Evolutionary conservation across 2,797 vertebrate species (phyloP), one percentile per base, ranked within the genome.

Genomic region (Pipistrellus pygmaeus): DNA sequence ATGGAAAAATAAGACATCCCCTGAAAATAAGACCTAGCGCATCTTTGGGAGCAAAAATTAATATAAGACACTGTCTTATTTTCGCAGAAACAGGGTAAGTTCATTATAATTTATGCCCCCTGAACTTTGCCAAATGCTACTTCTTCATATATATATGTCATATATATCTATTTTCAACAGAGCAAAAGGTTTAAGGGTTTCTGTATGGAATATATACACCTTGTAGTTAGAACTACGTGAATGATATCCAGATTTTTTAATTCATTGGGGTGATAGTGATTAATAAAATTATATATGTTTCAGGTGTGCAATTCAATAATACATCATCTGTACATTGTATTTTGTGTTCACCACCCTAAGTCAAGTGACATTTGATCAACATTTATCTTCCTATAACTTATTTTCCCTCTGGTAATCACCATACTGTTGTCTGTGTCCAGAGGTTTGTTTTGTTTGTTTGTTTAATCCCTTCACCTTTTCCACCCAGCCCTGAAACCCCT

Each of bases 121-220:
- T 68, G n/a, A 27, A 27, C 3, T 77, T 85, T 91, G 68, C 68
- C 83, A 95, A 20, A 85, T 27, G 17, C 7, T 15, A 32, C 8
- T 78, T 69, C 62, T 3, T 62, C 2, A 73, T 51, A 20, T n/a
- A 35, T 35, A 30, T 73, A 72, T 55, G 8, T 83, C 60, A 51
- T 30, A 51, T 76, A 27, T 35, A 21, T 14, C 38, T 35, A 13
- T 14, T 44, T 88, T 83, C 66, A 91, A 95, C 32, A 93, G 3
- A 80, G 41, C 35, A 91, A 90, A 93, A 78, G 53, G 8, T 30
- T 76, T 85, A 82, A 71, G 60, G 23, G 11, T 81, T 83, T 57
- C 64, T 68, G 27, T 46, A 64, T 23, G 30, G 82, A 60, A 92
- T 20, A 71, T 1, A 48, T 30, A 75, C 38, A 75, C 38, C 15